These are phyloP conservation scores for Xanthia icteritia DNA, from an alignment of 2,888 invertebrate species.

Conservation along the genomic window DNA sequence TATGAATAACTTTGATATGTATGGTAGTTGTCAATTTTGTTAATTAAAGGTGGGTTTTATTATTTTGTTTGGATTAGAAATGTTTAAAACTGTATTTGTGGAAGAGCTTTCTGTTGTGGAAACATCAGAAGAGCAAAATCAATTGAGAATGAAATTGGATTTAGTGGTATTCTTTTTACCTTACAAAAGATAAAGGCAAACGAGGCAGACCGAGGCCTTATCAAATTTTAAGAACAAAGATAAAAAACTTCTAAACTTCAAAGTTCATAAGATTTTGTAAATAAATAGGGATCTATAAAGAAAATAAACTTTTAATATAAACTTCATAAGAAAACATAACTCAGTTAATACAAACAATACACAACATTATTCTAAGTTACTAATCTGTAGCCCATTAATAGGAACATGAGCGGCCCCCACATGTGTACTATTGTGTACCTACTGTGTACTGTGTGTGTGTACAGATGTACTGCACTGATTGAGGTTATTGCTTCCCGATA, in stretches of 20 bases:
- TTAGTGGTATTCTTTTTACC: background rate
- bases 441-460: conserved; percentile 32
- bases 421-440: conserved; percentile 39
- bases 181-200: background rate
- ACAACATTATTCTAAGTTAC: conserved; percentile 5
- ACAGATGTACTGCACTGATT: conserved; percentile 53
- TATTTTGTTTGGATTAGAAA: background rate
- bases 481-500: conserved; percentile 61
- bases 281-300: background rate
- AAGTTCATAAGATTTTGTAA: background rate
- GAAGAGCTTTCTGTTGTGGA: background rate
- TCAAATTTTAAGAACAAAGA: background rate
- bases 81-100: background rate
- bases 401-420: conserved; percentile 32
- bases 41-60: background rate
- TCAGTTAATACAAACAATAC: conserved; percentile 15
- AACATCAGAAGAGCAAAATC: background rate
- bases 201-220: background rate
- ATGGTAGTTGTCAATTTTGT: too few relatives aligned
- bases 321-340: conserved; percentile 11
- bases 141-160: background rate
- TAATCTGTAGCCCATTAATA: conserved; percentile 38
- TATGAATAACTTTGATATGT: background rate
- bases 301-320: background rate
- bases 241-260: background rate